These are phyloP conservation scores for Poecilia velifera DNA, from an alignment of 2,797 vertebrate species.

Conservation along the genomic window DNA sequence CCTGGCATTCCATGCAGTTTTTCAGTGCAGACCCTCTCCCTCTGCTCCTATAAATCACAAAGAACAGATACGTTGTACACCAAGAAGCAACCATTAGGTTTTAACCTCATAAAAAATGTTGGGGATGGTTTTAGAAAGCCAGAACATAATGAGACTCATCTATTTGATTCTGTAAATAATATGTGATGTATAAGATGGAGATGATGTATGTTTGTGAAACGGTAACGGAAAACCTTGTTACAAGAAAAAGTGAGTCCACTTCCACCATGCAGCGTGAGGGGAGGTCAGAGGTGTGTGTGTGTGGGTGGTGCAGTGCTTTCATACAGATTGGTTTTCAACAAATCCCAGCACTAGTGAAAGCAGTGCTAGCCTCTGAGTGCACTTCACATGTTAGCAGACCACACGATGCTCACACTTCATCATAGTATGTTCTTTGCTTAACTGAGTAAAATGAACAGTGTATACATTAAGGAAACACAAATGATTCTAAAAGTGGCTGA, in stretches of 20 bases:
- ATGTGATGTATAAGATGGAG: background rate
- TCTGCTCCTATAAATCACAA: constrained; percentile 45
- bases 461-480: background rate
- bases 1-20: constrained; percentile 42
- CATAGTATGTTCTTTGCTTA: constrained; percentile 64
- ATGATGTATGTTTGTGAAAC: constrained; percentile 29
- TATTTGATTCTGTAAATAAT: constrained; percentile 6
- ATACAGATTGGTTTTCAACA: constrained; percentile 74
- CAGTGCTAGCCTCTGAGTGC: constrained; percentile 72
- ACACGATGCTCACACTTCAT: constrained; percentile 49
- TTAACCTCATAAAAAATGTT: background rate
- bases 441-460: constrained; percentile 30
- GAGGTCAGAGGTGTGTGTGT: constrained; percentile 62
- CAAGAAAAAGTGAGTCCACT: constrained; percentile 57
- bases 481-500: background rate
- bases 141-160: background rate
- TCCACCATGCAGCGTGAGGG: constrained; percentile 46
- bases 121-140: background rate
- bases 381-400: constrained; percentile 75
- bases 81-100: constrained; percentile 8
- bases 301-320: constrained; percentile 75
- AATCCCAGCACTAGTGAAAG: constrained; percentile 77
- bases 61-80: constrained; percentile 3
- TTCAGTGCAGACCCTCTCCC: constrained; percentile 23
- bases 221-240: constrained; percentile 37